phyloP scores from a whole-genome alignment of 2,888 invertebrate genomes.

The Syritta pipiens region DNA sequence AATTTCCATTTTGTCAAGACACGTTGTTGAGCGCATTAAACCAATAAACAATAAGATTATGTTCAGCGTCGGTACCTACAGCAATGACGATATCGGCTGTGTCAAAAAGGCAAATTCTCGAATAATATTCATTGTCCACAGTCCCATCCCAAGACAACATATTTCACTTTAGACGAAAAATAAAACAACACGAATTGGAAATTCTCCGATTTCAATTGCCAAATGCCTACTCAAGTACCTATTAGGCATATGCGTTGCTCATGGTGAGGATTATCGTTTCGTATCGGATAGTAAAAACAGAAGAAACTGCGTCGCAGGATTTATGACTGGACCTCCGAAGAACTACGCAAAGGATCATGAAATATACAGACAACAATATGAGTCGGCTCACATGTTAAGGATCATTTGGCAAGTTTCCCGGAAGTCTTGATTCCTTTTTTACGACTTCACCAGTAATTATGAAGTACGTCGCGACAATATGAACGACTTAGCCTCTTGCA shows the following conservation, averaged over 20 bases:
- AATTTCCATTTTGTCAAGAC: no score
- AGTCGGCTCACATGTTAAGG: slow-evolving; percentile 33
- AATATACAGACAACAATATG: slow-evolving; percentile 24
- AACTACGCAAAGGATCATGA: slow-evolving; percentile 17
- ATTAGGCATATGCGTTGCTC: slow-evolving; percentile 41
- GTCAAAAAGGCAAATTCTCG: not conserved
- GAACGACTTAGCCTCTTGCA: slow-evolving; percentile 6
- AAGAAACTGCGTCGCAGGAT: slow-evolving; percentile 25
- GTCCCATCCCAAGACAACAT: slow-evolving; percentile 7
- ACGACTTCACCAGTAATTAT: slow-evolving; percentile 24
- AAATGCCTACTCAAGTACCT: slow-evolving; percentile 34
- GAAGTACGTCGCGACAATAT: slow-evolving; percentile 46
- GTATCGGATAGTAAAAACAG: not conserved
- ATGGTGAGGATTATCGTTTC: slow-evolving; percentile 47
- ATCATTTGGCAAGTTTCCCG: slow-evolving; percentile 47
- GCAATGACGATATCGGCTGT: no score
- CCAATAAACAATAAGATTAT: no score
- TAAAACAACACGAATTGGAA: slow-evolving; percentile 22
- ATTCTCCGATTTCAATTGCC: slow-evolving; percentile 38
- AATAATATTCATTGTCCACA: not conserved
- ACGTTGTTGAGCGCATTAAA: no score
- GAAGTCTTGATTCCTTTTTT: slow-evolving; percentile 31
- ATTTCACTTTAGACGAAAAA: no score
- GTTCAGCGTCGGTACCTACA: not conserved
- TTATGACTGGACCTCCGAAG: slow-evolving; percentile 10